Evolutionary conservation across 2,113 vertebrate species (phyloP).

Genomic region (Sinocyclocheilus anophthalmus): DNA sequence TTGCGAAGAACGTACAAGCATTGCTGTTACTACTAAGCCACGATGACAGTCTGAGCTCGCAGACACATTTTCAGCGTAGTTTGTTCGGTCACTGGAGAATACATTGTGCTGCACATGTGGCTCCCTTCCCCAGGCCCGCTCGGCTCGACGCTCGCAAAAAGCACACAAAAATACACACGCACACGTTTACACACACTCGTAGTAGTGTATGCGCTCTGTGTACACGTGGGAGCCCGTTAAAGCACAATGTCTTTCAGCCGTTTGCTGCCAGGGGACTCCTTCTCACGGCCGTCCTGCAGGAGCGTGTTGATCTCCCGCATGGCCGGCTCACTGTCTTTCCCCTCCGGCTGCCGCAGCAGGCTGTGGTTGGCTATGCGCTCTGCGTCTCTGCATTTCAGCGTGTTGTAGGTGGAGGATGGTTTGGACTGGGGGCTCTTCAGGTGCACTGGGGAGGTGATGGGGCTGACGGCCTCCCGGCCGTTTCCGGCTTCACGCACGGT

Average conservation of each 20-base stretch:
- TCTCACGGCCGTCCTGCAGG: slow-evolving; percentile 88
- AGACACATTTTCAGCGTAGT: slow-evolving; percentile 71
- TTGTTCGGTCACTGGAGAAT: slow-evolving; percentile 37
- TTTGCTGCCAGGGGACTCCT: slow-evolving; percentile 88
- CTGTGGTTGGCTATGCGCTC: slow-evolving; percentile 91
- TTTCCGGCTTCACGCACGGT: slow-evolving; percentile 93
- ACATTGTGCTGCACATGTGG: slow-evolving; percentile 64
- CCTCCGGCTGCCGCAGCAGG: slow-evolving; percentile 89
- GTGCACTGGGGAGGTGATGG: slow-evolving; percentile 92
- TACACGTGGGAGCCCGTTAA: slow-evolving; percentile 71
- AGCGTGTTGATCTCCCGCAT: slow-evolving; percentile 88
- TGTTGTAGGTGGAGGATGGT: slow-evolving; percentile 78
- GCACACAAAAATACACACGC: slow-evolving; percentile 67
- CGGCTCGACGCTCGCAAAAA: slow-evolving; percentile 58
- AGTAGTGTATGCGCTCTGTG: slow-evolving; percentile 40
- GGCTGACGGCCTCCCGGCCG: slow-evolving; percentile 91
- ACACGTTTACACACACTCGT: slow-evolving; percentile 65
- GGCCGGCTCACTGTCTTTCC: slow-evolving; percentile 87
- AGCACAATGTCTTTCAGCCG: slow-evolving; percentile 96
- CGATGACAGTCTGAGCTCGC: slow-evolving; percentile 66
- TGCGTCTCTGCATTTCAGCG: slow-evolving; percentile 79
- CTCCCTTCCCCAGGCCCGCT: slow-evolving; percentile 60
- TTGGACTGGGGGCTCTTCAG: slow-evolving; percentile 91
- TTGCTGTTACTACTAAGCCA: slow-evolving; percentile 77
- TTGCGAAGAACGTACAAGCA: slow-evolving; percentile 66